Evolutionary conservation across 2,888 invertebrate genomes (phyloP).

Genomic region (Drosophila eohydei): DNA sequence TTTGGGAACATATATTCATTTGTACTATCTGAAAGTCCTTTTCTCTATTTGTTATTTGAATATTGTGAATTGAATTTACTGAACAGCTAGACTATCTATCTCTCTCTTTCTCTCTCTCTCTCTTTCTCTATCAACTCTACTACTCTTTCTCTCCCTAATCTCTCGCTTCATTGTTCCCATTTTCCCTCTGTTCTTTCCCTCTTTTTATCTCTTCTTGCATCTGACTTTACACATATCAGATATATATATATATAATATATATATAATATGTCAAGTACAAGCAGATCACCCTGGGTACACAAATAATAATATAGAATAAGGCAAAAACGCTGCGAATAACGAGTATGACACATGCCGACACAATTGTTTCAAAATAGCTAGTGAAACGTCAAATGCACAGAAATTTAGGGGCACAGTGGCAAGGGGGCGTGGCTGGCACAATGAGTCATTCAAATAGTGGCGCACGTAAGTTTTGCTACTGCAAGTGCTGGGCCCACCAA

Average conservation of each 20-base stretch:
- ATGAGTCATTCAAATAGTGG: constrained; percentile 22
- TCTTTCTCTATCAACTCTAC: too few species aligned
- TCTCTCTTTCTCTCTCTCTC: too few species aligned
- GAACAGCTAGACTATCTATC: too few species aligned
- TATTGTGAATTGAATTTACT: too few species aligned
- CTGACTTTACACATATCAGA: too few species aligned
- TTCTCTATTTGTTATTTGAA: too few species aligned
- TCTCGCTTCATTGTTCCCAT: too few species aligned
- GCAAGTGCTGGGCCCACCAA: not conserved
- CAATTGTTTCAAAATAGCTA: constrained; percentile 56
- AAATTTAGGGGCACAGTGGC: constrained; percentile 5
- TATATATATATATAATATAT: constrained; percentile 10
- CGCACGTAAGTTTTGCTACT: not conserved
- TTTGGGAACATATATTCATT: too few species aligned
- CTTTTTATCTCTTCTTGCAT: too few species aligned
- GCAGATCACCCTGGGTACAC: constrained; percentile 7
- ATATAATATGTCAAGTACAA: not conserved
- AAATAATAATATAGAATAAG: constrained; percentile 8
- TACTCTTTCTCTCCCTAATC: too few species aligned
- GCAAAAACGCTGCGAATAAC: constrained; percentile 11
- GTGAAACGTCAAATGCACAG: constrained; percentile 42
- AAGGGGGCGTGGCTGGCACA: not conserved
- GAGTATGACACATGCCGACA: constrained; percentile 52
- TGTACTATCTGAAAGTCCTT: too few species aligned
- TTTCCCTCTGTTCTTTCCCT: not conserved